Conservation (phyloP, 1,140 invertebrate genomes). For the Lordiphosa stackelbergi region DNA sequence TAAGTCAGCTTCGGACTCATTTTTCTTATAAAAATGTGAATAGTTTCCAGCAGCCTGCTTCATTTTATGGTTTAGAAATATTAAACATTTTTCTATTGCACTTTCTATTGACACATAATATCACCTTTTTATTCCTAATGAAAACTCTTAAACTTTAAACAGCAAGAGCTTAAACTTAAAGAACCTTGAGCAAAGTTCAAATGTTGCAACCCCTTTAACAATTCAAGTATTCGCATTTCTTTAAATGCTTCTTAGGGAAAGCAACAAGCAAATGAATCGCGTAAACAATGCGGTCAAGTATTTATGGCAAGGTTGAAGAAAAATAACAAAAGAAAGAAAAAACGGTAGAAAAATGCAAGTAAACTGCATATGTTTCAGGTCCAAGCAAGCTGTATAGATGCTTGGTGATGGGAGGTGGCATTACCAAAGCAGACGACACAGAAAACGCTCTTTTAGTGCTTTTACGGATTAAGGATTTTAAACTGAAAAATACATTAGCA, state of each 20-base stretch:
- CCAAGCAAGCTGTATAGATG: no score
- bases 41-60: no score
- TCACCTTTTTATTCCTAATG: no score
- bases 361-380: conserved; percentile 13
- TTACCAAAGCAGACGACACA: conserved; percentile 43
- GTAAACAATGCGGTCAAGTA: conserved; percentile 68
- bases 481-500: conserved; percentile 74
- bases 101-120: no score
- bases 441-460: conserved; percentile 53
- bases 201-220: conserved; percentile 6
- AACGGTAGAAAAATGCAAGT: conserved; percentile 5
- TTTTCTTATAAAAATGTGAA: no score
- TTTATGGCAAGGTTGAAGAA: conserved; percentile 65
- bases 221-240: conserved; percentile 15
- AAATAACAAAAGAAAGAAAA: conserved; percentile 11
- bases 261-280: conserved; percentile 36
- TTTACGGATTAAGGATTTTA: conserved; percentile 68
- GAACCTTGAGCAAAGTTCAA: background rate
- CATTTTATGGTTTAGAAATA: no score
- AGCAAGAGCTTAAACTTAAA: no score
- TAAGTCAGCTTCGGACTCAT: no score
- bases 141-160: no score
- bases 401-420: conserved; percentile 9
- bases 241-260: conserved; percentile 45
- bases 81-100: no score